Evolutionary conservation across 2,888 invertebrate genomes (phyloP).

Genomic region (Hemithea aestivaria): DNA sequence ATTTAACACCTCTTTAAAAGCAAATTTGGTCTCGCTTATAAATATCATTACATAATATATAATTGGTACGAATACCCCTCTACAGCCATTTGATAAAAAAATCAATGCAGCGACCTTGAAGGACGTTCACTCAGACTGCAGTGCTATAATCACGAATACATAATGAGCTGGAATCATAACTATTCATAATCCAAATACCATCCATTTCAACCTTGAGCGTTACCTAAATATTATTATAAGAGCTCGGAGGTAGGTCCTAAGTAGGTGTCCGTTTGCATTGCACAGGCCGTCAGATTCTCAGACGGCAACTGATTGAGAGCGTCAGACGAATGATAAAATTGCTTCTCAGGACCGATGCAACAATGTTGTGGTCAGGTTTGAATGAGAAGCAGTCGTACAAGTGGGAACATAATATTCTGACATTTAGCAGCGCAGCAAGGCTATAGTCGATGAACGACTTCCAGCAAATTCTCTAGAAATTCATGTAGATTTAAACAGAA

Average conservation of each 20-base stretch:
- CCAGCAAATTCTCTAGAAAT: too few relatives aligned
- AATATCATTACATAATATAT: too few relatives aligned
- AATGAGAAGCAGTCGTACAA: constrained; percentile 5
- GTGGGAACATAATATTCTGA: neutral
- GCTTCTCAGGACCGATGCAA: constrained; percentile 7
- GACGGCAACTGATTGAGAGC: constrained; percentile 23
- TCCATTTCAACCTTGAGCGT: constrained; percentile 11
- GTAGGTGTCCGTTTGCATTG: too few relatives aligned
- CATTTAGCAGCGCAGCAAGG: constrained; percentile 12
- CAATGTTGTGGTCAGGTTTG: constrained; percentile 13
- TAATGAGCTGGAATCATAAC: constrained; percentile 11
- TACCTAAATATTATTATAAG: neutral
- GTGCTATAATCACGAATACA: constrained; percentile 14
- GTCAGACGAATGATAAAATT: constrained; percentile 21
- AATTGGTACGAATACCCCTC: too few relatives aligned
- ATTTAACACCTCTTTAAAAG: too few relatives aligned
- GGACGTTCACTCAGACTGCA: constrained; percentile 16
- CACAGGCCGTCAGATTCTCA: too few relatives aligned
- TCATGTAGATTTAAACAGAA: too few relatives aligned
- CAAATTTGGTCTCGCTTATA: too few relatives aligned
- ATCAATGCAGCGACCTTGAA: constrained; percentile 16
- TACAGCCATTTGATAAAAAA: neutral
- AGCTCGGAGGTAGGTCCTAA: too few relatives aligned
- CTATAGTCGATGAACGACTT: too few relatives aligned
- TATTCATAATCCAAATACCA: constrained; percentile 7